These are phyloP conservation scores for Martes flavigula DNA, from an alignment of 2,797 vertebrate genomes.

Conservation along the genomic window DNA sequence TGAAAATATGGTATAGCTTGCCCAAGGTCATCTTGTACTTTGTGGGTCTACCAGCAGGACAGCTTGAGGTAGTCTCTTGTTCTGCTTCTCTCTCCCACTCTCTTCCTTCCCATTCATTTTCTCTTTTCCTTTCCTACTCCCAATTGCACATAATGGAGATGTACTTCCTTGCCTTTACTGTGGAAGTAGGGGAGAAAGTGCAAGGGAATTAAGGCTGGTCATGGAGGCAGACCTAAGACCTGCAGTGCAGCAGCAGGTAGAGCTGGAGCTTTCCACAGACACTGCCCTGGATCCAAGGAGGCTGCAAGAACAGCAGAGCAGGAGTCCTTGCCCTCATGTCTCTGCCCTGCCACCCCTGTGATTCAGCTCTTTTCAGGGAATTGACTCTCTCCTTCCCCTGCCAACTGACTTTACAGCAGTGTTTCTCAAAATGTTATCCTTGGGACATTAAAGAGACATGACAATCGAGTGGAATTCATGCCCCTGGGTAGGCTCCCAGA, in stretches of 20 bases:
- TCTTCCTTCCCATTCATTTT: not conserved
- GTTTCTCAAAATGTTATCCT: not conserved
- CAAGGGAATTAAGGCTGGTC: not conserved
- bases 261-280: not conserved
- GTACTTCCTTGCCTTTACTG: not conserved
- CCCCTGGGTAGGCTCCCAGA: not conserved
- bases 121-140: not conserved
- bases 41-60: not conserved
- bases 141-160: not conserved
- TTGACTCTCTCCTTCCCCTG: not conserved
- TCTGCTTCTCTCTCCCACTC: not conserved
- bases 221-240: not conserved
- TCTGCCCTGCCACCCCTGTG: not conserved
- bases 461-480: not conserved
- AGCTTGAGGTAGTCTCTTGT: not conserved
- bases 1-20: not conserved
- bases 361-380: not conserved
- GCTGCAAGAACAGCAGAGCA: fast-evolving
- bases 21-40: not conserved
- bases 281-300: not conserved
- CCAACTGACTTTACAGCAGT: not conserved
- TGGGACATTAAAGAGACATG: not conserved
- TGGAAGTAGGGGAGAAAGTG: not conserved
- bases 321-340: not conserved
- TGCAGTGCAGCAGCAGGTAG: not conserved